These are phyloP conservation scores for Alviniconcha strummeri DNA, from an alignment of 2,888 invertebrate genomes.

Conservation along the genomic window DNA sequence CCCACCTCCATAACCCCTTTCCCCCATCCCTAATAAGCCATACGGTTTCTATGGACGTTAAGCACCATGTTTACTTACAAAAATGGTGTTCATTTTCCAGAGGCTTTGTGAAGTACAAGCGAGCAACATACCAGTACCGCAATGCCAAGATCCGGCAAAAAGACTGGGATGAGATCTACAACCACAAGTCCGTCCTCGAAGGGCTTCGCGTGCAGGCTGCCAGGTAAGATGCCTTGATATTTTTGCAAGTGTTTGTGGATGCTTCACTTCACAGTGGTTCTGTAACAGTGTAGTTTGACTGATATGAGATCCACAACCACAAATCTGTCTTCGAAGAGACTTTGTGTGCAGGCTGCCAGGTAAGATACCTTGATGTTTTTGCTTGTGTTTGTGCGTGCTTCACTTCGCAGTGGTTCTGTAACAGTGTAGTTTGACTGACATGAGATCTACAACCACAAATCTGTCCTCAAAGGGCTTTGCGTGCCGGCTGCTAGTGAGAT, in stretches of 20 bases:
- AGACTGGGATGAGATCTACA: slow-evolving; percentile 98
- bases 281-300: slow-evolving; percentile 78
- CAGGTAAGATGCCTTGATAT: slow-evolving; percentile 42
- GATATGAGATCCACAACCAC: slow-evolving; percentile 97
- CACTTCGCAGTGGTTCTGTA: too few relatives aligned
- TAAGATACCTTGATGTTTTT: slow-evolving; percentile 19
- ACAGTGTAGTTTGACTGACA: slow-evolving; percentile 85
- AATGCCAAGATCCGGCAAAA: slow-evolving; percentile 87
- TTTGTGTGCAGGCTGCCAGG: slow-evolving; percentile 75
- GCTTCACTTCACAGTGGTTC: too few relatives aligned
- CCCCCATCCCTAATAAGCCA: too few relatives aligned
- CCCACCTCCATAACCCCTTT: too few relatives aligned
- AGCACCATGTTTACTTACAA: too few relatives aligned
- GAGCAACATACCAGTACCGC: slow-evolving; percentile 91
- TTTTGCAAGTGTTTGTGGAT: too few relatives aligned
- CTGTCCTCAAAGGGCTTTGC: slow-evolving; percentile 86
- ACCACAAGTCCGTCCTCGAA: slow-evolving; percentile 85
- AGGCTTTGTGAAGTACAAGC: slow-evolving; percentile 96
- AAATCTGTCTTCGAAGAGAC: slow-evolving; percentile 86
- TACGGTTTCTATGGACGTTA: too few relatives aligned
- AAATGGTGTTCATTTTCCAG: slow-evolving; percentile 72
- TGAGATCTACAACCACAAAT: slow-evolving; percentile 92
- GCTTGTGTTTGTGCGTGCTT: too few relatives aligned
- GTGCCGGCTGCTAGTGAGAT: slow-evolving; percentile 66
- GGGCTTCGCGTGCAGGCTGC: slow-evolving; percentile 79